These are phyloP conservation scores for Carabus problematicus DNA, from an alignment of 2,888 invertebrate species.

Conservation along the genomic window DNA sequence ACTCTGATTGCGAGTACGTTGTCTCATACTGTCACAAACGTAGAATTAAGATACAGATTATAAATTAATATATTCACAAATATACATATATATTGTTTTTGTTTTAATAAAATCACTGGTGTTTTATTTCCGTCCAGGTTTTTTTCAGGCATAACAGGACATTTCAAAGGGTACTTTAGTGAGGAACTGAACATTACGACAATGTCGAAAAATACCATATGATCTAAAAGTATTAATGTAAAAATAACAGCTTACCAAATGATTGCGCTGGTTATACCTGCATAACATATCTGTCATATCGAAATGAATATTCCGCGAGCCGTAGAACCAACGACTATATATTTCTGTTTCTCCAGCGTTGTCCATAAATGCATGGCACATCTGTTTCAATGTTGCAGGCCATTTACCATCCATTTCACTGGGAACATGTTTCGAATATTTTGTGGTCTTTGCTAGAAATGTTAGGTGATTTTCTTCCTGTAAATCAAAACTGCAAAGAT, in stretches of 20 bases:
- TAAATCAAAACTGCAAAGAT: constrained; percentile 46
- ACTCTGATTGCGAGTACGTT: constrained; percentile 26
- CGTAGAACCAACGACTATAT: constrained; percentile 35
- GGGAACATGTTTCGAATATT: constrained; percentile 43
- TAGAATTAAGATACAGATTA: constrained; percentile 34
- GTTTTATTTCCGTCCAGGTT: constrained; percentile 26
- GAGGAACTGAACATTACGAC: constrained; percentile 21
- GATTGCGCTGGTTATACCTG: constrained; percentile 30
- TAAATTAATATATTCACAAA: constrained; percentile 42
- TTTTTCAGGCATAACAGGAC: no score
- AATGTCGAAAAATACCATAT: constrained; percentile 35
- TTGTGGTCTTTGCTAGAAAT: constrained; percentile 41
- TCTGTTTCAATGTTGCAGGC: constrained; percentile 46
- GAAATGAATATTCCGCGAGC: constrained; percentile 11
- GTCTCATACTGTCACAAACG: constrained; percentile 32
- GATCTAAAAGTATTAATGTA: constrained; percentile 25
- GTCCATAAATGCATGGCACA: constrained; percentile 44
- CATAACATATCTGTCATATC: constrained; percentile 43
- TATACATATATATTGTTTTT: constrained; percentile 38
- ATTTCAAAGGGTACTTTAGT: not conserved
- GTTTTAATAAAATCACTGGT: constrained; percentile 23
- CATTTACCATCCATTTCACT: constrained; percentile 45
- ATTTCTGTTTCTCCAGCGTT: constrained; percentile 5
- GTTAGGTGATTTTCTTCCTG: constrained; percentile 42
- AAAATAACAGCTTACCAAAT: constrained; percentile 1